Percentiles rank a stretch among this genome's conserved stretches.
phyloP scores from a whole-genome alignment of 2,113 vertebrate genomes.

The Regulus satrapa region DNA sequence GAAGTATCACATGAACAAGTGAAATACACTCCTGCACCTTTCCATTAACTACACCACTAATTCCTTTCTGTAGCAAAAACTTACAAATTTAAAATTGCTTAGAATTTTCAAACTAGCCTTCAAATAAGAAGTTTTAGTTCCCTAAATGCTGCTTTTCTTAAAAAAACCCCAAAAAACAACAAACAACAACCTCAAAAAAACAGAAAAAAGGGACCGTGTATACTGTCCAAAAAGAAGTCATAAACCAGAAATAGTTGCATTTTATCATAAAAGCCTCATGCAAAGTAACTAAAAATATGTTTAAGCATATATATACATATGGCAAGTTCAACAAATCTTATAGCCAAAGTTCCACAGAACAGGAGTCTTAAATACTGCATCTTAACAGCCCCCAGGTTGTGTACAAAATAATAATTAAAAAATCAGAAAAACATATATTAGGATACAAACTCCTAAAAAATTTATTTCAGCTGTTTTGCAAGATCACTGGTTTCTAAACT shows the following conservation, averaged over 20 bases:
- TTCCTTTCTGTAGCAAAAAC: neutral
- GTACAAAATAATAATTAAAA: neutral
- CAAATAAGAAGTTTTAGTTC: neutral
- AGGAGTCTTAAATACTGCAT: neutral
- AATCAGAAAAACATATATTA: neutral
- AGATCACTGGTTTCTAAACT: neutral
- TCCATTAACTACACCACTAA: too few relatives aligned
- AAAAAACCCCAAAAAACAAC: neutral
- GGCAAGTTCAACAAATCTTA: neutral
- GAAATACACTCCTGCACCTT: neutral
- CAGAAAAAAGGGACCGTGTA: neutral
- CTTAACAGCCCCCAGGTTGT: neutral
- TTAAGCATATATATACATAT: neutral
- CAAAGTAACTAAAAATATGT: neutral
- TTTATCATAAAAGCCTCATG: neutral
- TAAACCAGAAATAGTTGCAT: neutral
- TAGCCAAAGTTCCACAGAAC: neutral
- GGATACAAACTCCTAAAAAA: neutral
- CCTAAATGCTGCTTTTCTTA: neutral
- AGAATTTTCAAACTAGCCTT: neutral
- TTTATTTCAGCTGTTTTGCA: neutral
- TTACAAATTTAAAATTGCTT: neutral
- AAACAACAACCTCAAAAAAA: rapidly evolving
- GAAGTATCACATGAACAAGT: rapidly evolving
- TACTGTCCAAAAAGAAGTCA: rapidly evolving